Conservation (phyloP, 2,797 vertebrate species). For the Fringilla coelebs region DNA sequence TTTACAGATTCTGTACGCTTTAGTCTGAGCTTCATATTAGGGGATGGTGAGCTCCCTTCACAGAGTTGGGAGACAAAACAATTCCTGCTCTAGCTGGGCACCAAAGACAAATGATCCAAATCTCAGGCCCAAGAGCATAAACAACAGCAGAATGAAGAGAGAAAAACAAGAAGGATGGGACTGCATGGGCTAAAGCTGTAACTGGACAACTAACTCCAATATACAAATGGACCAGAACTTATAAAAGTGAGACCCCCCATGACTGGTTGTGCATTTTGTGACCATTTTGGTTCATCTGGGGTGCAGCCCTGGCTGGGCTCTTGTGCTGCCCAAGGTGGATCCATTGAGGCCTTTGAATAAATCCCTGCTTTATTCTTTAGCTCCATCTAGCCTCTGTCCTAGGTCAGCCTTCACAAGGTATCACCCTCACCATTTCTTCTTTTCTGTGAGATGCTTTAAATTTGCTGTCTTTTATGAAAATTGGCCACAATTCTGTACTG, state of each 20-base stretch:
- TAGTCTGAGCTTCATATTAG: not conserved
- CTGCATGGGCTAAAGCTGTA: not conserved
- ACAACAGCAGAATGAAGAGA: not conserved
- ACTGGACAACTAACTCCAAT: not conserved
- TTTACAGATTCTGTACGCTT: not conserved
- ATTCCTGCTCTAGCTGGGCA: not conserved
- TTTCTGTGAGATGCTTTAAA: not conserved
- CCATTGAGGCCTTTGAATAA: not conserved
- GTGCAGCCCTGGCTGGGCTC: not conserved
- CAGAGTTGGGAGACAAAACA: not conserved
- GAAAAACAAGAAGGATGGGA: not conserved
- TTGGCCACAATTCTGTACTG: not conserved
- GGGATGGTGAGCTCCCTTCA: not conserved
- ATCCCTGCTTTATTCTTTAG: not conserved
- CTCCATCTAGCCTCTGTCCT: not conserved
- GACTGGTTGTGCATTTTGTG: not conserved
- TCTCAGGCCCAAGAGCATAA: not conserved
- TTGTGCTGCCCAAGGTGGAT: not conserved
- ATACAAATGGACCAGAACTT: not conserved
- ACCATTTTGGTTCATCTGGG: not conserved
- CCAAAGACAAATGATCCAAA: not conserved
- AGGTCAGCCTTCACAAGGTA: not conserved
- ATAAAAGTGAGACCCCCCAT: rapidly evolving
- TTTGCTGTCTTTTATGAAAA: not conserved
- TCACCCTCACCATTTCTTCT: not conserved